Evolutionary conservation across 2,888 invertebrate species (phyloP), one percentile per base, ranked within the genome.

Genomic region (Hyppa rectilinea): DNA sequence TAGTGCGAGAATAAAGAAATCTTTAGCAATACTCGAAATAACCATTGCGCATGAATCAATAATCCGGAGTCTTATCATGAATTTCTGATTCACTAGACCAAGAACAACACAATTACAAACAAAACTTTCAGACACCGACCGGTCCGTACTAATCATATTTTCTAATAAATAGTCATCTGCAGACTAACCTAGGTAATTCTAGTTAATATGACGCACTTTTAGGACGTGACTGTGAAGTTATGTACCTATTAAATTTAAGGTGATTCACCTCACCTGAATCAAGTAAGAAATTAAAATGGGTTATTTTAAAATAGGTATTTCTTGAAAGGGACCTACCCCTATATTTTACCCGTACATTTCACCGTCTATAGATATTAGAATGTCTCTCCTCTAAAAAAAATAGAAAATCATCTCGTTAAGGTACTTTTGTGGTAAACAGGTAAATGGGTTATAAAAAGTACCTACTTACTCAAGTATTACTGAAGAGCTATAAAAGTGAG

Each of bases 221-320:
- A 17, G 65, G 61, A 66, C 55, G 55, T 58, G 50, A 55, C 49
- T 26, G 59, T 73, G 63, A 79, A 70, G 75, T 58, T 55, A 26
- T 10, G 36, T 58, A 50, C 9, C 9, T 52, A 59, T 34, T 56
- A 31, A 20, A 23, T 52, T 40, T 56, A 58, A 81, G 81, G 78
- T 82, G 81, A 78, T 71, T 82, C 82, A 81, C 71, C 81, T 75
- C 40, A 23, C 14, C 49, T 38, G 45, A 53, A 66, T 60, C 40
- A 59, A 26, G 31, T 31, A 23, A 70, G 23, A 65, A 65, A 71
- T 65, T 55, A 47, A 29, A 47, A 50, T 60, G 7, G 10, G 23
- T 20, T 20, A 50, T 55, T 34, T 29, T 23, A 23, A 36, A 5
- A 17, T 43, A 20, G 1, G 14, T 40, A 29, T 31, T 43, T 43